Base-by-base conservation (phyloP, 2,113 vertebrate species). In the Tylochromis polylepis region DNA sequence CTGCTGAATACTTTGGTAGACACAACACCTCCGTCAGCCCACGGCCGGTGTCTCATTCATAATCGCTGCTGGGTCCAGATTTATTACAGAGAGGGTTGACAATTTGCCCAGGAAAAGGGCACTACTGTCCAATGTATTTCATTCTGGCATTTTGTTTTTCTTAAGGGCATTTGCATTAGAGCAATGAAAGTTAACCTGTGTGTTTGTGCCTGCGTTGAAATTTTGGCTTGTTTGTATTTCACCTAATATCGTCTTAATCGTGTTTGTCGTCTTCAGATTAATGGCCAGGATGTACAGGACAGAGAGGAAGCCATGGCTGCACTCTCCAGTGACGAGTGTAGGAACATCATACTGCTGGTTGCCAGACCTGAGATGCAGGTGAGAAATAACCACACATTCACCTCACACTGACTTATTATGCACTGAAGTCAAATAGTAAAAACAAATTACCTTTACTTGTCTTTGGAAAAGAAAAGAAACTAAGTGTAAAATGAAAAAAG, bases 301-400 rank as follows among this genome's bases (percentile, higher is more conserved):
- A 94, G 97, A 80, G 97, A 98, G 91, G 98, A 97, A 79, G 98
- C 98, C 0, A 97, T 99, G 95, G 97, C 97, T 0, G 92, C 97
- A 79, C 97, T 99, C 80, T 98, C 98, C 62, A 97, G 94, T 0
- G 98, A 99, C 14, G 97, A 98, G 93, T 97, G 97, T 86, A 97
- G 95, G 93, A 98, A 96, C 90, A 97, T 99, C 51, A 87, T 98
- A 46, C 95, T 99, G 92, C 96, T 99, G 56, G 97, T 99, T 0
- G 98, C 97, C 51, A 97, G 98, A 91, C 98, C 98, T 0, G 98
- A 99, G 94, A 95, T 97, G 72, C 98, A 98, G 97, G 98, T 99
- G 91, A 95, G 96, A 41, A 62, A 46, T 22, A 4, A 53, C n/a
- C 34, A 46, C 16, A 83, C 24, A 36, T n/a, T 20, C 14, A 62